Percentiles rank a stretch among this genome's conserved stretches.
phyloP scores from a whole-genome alignment of 2,888 invertebrate genomes.

The Oscheius onirici region DNA sequence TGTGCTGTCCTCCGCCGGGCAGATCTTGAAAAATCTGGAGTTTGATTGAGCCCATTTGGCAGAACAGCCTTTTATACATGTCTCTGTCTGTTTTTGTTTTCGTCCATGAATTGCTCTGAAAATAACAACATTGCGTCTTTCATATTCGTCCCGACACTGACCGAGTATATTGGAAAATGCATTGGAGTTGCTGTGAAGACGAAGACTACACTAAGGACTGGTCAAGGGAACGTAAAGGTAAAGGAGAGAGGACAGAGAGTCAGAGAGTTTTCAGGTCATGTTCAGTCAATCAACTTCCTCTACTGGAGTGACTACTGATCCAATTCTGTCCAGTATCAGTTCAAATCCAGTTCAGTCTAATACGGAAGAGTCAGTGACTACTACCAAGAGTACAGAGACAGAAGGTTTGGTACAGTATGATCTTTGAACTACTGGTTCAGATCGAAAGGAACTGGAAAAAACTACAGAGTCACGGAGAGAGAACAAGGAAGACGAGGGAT shows the following conservation, averaged over 20 bases:
- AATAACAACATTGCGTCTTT: not conserved
- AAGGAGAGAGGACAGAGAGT: no score
- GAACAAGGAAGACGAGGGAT: no score
- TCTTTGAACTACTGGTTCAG: not conserved
- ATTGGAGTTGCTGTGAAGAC: not conserved
- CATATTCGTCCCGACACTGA: conserved; percentile 32
- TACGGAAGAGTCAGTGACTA: not conserved
- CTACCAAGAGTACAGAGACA: not conserved
- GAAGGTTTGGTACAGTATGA: no score
- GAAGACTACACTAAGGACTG: not conserved
- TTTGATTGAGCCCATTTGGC: no score
- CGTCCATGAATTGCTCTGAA: not conserved
- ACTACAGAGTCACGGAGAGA: no score
- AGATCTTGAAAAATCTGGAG: no score
- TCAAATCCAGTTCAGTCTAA: not conserved
- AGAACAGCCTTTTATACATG: not conserved
- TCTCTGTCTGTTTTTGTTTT: not conserved
- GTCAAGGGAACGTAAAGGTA: no score
- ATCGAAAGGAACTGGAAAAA: not conserved
- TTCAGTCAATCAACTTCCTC: no score
- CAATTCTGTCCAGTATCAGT: not conserved
- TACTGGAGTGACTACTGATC: not conserved
- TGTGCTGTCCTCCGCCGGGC: not conserved
- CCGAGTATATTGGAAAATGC: conserved; percentile 15
- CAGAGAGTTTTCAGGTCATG: no score